phyloP scores from a whole-genome alignment of 2,888 invertebrate species.

The Drosophila seclusa region DNA sequence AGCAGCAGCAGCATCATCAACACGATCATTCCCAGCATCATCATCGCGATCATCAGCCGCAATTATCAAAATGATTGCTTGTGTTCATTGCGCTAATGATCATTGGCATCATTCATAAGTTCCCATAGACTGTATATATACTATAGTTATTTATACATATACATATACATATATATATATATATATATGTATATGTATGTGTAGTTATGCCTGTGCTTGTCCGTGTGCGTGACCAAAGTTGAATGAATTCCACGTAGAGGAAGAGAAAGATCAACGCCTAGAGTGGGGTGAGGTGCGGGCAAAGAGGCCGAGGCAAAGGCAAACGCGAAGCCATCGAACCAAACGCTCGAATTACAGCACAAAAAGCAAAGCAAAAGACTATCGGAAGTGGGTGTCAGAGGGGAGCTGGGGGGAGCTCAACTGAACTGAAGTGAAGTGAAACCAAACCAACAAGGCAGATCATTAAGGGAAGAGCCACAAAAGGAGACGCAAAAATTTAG shows the following conservation, averaged over 20 bases:
- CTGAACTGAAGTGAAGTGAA: slow-evolving; percentile 35
- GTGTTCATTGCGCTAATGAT: slow-evolving; percentile 26
- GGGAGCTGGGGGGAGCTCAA: background rate
- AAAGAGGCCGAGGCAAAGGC: background rate
- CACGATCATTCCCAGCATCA: background rate
- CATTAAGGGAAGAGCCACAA: slow-evolving; percentile 52
- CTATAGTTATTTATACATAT: background rate
- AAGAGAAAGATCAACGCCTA: slow-evolving; percentile 9
- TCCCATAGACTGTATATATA: slow-evolving; percentile 33
- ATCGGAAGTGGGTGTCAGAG: background rate
- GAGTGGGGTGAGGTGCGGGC: background rate
- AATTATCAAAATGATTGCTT: background rate
- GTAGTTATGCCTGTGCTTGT: background rate
- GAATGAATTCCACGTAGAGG: slow-evolving; percentile 56
- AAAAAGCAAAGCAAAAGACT: slow-evolving; percentile 14
- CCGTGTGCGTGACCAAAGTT: slow-evolving; percentile 50
- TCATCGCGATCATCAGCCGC: background rate
- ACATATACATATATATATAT: background rate
- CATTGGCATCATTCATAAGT: slow-evolving; percentile 70
- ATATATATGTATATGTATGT: background rate
- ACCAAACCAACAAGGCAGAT: slow-evolving; percentile 49
- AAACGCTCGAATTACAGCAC: slow-evolving; percentile 44
- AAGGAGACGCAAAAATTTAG: slow-evolving; percentile 35
- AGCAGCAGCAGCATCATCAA: background rate
- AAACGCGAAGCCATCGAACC: slow-evolving; percentile 38